phyloP scores from a whole-genome alignment of 2,888 invertebrate species.

The Pseudococcus viburni region DNA sequence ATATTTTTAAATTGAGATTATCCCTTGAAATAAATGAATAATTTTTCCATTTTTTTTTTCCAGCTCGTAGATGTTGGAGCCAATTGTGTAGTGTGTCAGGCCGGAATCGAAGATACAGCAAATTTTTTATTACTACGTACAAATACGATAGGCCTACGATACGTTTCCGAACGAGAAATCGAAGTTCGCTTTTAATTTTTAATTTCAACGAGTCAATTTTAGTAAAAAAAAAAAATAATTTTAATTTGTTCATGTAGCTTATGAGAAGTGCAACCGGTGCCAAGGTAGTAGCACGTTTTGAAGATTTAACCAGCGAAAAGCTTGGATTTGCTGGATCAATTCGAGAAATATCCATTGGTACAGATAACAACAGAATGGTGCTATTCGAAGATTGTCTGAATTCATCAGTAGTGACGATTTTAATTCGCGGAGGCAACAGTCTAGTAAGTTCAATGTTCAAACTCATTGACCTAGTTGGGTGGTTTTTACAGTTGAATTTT shows the following conservation, averaged over 20 bases:
- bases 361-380: constrained; percentile 95
- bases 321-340: constrained; percentile 94
- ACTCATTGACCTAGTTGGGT: neutral
- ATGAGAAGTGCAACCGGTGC: constrained; percentile 99
- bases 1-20: too few relatives aligned
- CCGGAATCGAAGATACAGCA: constrained; percentile 99
- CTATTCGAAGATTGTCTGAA: constrained; percentile 98
- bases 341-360: constrained; percentile 93
- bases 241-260: constrained; percentile 73
- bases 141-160: constrained; percentile 93
- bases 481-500: neutral
- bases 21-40: neutral
- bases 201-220: neutral
- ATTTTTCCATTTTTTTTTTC: constrained; percentile 12
- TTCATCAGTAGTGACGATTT: constrained; percentile 95
- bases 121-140: constrained; percentile 95
- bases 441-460: constrained; percentile 77
- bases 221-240: too few relatives aligned
- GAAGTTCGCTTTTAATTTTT: constrained; percentile 75
- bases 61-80: constrained; percentile 89
- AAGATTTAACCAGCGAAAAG: constrained; percentile 93
- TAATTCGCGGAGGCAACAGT: constrained; percentile 90
- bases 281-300: constrained; percentile 96
- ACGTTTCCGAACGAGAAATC: constrained; percentile 99
- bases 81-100: constrained; percentile 97